Percentiles rank a stretch among this genome's conserved stretches.
phyloP scores from a whole-genome alignment of 2,113 vertebrate species.

The Ammodytes dubius region DNA sequence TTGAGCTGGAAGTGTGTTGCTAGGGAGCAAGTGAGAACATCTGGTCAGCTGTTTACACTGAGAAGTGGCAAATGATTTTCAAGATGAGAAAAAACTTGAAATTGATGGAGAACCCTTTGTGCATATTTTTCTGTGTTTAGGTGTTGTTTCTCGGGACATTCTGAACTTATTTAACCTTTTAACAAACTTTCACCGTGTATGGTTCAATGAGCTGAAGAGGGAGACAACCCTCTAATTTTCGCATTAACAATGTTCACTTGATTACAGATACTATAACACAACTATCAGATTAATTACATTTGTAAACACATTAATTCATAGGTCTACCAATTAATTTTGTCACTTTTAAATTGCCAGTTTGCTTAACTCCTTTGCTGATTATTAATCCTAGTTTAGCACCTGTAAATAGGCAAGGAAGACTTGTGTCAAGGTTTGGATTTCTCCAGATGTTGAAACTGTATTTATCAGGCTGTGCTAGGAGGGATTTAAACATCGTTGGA shows the following conservation, averaged over 20 bases:
- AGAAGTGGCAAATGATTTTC: slow-evolving; percentile 23
- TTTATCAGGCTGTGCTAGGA: not conserved
- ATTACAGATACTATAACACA: not conserved
- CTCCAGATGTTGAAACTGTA: slow-evolving; percentile 30
- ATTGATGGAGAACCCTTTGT: not conserved
- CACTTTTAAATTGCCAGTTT: not conserved
- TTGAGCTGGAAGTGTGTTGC: slow-evolving; percentile 47
- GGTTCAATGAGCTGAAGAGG: not conserved
- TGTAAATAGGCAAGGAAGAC: not conserved
- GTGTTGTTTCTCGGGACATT: not conserved
- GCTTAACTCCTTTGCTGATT: not conserved
- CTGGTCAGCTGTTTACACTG: slow-evolving; percentile 59
- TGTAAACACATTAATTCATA: not conserved
- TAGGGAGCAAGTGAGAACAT: slow-evolving; percentile 47
- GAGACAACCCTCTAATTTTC: not conserved
- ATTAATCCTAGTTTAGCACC: not conserved
- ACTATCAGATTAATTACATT: not conserved
- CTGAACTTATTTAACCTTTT: not conserved
- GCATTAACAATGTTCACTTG: not conserved
- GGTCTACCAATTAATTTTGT: too few species aligned
- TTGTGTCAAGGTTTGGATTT: slow-evolving; percentile 5
- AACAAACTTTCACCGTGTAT: not conserved
- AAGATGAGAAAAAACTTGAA: slow-evolving; percentile 43
- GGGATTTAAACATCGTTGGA: not conserved
- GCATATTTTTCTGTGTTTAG: not conserved